Evolutionary conservation across 1,140 invertebrate species (phyloP).

Genomic region (Apolygus lucorum): DNA sequence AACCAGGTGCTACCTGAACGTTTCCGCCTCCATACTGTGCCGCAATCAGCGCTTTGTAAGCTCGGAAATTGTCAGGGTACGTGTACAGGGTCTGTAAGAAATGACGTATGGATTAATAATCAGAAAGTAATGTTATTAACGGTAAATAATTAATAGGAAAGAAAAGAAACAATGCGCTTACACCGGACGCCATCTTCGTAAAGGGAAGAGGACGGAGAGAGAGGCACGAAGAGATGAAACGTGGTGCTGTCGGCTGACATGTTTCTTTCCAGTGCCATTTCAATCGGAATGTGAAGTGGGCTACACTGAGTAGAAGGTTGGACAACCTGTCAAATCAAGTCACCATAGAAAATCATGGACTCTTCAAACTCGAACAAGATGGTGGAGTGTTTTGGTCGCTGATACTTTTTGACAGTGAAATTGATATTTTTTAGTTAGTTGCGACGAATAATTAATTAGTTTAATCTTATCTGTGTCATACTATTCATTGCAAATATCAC

Average conservation of each 20-base stretch:
- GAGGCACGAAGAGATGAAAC: constrained; percentile 17
- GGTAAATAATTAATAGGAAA: background rate
- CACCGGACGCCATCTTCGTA: constrained; percentile 31
- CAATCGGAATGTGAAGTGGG: background rate
- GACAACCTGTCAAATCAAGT: background rate
- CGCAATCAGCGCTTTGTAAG: constrained; percentile 87
- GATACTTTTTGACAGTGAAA: constrained; percentile 3
- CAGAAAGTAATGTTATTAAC: background rate
- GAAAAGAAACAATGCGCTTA: constrained; percentile 24
- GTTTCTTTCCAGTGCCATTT: too few relatives aligned
- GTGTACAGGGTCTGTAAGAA: constrained; percentile 70
- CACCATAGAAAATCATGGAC: background rate
- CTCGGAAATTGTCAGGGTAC: constrained; percentile 91
- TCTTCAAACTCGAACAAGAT: background rate
- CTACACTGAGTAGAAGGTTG: constrained; percentile 7
- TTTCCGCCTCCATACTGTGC: constrained; percentile 86
- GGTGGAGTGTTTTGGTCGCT: background rate
- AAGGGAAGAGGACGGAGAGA: background rate
- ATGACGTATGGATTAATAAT: constrained; percentile 8
- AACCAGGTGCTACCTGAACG: constrained; percentile 73
- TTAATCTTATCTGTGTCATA: too few relatives aligned
- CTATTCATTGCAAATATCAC: too few relatives aligned
- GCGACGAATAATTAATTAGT: too few relatives aligned
- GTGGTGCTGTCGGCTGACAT: too few relatives aligned
- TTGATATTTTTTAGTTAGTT: too few relatives aligned